Evolutionary conservation across 2,888 invertebrate species (phyloP).

Genomic region (Oscheius sp.): DNA sequence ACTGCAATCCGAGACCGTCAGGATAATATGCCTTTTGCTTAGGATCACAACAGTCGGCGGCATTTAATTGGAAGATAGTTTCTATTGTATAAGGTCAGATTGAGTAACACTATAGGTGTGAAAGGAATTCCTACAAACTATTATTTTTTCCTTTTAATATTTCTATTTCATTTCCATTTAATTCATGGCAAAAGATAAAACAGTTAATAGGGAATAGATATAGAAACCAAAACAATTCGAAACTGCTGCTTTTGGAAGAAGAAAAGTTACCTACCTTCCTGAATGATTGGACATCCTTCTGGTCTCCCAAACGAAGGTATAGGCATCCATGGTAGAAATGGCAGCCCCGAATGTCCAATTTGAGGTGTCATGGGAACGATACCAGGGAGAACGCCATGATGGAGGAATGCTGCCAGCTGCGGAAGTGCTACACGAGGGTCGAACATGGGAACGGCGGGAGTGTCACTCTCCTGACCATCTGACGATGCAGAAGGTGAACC

Average conservation of each 20-base stretch:
- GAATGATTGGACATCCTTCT: neutral
- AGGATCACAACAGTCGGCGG: constrained; percentile 17
- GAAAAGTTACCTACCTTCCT: neutral
- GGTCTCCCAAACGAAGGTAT: neutral
- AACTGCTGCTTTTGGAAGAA: too few species aligned
- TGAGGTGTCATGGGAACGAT: constrained; percentile 19
- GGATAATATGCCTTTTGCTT: constrained; percentile 16
- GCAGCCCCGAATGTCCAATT: neutral
- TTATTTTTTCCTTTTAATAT: neutral
- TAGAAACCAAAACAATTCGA: neutral
- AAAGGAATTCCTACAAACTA: neutral
- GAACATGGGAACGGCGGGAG: constrained; percentile 14
- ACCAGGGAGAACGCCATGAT: constrained; percentile 22
- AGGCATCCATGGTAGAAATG: constrained; percentile 23
- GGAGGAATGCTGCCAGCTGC: constrained; percentile 28
- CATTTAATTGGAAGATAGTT: constrained; percentile 19
- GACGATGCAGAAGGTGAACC: constrained; percentile 55
- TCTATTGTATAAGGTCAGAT: neutral
- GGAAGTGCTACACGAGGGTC: constrained; percentile 27
- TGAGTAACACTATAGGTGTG: neutral
- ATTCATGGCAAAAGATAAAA: too few species aligned
- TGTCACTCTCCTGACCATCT: constrained; percentile 25
- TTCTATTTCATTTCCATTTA: neutral
- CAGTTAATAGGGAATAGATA: too few species aligned
- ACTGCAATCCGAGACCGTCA: constrained; percentile 19